These are phyloP conservation scores for Thymelicus sylvestris DNA, from an alignment of 2,888 invertebrate species.

Conservation along the genomic window DNA sequence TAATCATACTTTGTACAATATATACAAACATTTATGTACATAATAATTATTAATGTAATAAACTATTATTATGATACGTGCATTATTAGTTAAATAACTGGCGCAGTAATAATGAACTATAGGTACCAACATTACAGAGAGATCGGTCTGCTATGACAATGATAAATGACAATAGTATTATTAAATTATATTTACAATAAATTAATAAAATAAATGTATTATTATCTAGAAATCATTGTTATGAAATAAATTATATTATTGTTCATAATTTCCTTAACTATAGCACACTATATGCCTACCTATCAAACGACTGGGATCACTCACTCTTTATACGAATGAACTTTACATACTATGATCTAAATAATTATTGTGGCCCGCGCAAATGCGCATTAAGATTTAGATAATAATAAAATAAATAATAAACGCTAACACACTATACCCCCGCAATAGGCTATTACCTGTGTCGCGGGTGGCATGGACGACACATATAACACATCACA, in stretches of 20 bases:
- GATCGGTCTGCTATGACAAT: not conserved
- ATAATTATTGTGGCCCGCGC: too few relatives aligned
- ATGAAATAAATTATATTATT: constrained; percentile 1
- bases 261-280: not conserved
- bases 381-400: too few relatives aligned
- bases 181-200: not conserved
- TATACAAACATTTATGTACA: constrained; percentile 35
- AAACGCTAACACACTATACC: too few relatives aligned
- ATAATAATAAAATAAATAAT: too few relatives aligned
- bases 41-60: not conserved
- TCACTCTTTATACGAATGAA: not conserved
- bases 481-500: too few relatives aligned
- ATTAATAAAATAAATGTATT: too few relatives aligned
- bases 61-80: not conserved
- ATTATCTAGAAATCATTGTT: not conserved
- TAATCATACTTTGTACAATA: constrained; percentile 15
- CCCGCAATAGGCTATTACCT: too few relatives aligned
- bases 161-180: too few relatives aligned
- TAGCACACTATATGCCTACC: not conserved
- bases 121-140: not conserved
- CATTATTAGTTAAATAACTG: too few relatives aligned
- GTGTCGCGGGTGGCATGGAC: too few relatives aligned
- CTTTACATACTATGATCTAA: too few relatives aligned
- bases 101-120: too few relatives aligned
- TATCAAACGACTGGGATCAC: not conserved